Conservation (phyloP, 2,797 vertebrate species). For the Poecile montanus region DNA sequence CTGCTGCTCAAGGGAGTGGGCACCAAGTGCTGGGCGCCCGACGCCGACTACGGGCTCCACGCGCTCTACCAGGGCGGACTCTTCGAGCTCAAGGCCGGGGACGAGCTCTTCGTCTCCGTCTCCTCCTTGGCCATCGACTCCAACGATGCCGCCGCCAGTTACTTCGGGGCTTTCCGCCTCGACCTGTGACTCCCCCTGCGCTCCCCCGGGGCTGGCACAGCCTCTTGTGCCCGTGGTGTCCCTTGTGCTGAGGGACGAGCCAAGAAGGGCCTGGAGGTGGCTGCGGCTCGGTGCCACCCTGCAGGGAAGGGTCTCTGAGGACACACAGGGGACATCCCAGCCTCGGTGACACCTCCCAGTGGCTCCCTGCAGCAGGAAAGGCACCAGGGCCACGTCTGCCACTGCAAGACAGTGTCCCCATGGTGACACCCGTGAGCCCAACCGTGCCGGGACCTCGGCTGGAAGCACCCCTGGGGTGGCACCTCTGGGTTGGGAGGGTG, state of each 20-base stretch:
- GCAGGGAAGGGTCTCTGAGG: fast-evolving
- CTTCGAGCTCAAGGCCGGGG: constrained; percentile 87
- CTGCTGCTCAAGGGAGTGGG: constrained; percentile 89
- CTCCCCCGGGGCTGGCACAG: too few relatives aligned
- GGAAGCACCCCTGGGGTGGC: neutral
- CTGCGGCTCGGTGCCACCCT: neutral
- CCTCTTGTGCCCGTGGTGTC: neutral
- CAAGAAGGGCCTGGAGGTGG: fast-evolving
- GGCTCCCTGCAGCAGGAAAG: neutral
- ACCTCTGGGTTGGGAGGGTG: neutral
- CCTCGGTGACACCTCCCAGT: neutral
- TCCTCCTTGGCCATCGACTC: constrained; percentile 84
- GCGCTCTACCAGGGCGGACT: constrained; percentile 91
- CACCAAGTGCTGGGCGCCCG: constrained; percentile 89
- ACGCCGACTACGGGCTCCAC: constrained; percentile 88
- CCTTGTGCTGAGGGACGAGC: fast-evolving
- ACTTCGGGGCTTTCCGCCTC: constrained; percentile 87
- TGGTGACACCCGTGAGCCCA: too few relatives aligned
- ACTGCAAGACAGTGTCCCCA: fast-evolving
- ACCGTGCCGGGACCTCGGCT: neutral
- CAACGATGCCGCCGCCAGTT: constrained; percentile 84
- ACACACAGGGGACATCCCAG: neutral
- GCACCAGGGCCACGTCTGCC: neutral
- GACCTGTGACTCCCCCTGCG: constrained; percentile 76
- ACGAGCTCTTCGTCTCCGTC: constrained; percentile 88